phyloP scores from a whole-genome alignment of 2,113 vertebrate genomes.

The Cisticola juncidis region DNA sequence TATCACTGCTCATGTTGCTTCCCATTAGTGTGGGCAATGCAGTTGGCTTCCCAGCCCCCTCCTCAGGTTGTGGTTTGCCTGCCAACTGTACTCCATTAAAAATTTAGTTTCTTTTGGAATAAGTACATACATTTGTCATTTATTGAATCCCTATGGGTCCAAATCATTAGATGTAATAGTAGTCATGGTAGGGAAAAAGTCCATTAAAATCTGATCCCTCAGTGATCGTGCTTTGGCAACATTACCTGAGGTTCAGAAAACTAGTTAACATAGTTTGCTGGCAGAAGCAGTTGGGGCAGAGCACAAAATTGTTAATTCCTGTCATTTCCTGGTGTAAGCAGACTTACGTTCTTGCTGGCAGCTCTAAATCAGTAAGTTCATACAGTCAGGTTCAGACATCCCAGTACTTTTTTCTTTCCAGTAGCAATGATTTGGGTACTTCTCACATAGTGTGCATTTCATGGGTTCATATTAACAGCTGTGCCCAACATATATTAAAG shows the following conservation, averaged over 20 bases:
- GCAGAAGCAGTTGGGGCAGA: neutral
- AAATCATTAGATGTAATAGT: slow-evolving; percentile 10
- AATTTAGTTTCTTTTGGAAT: slow-evolving; percentile 33
- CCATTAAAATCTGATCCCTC: slow-evolving; percentile 2
- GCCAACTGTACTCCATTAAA: slow-evolving; percentile 41
- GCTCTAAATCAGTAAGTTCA: neutral
- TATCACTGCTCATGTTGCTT: slow-evolving; percentile 31
- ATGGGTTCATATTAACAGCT: neutral
- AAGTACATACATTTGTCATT: slow-evolving; percentile 8
- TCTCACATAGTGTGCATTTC: neutral
- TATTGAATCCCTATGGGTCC: neutral
- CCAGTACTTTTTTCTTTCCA: neutral
- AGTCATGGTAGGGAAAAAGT: neutral
- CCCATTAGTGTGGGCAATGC: slow-evolving; percentile 16
- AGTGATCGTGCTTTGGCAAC: neutral
- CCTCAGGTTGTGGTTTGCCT: neutral
- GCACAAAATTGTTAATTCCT: neutral
- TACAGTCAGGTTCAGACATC: neutral
- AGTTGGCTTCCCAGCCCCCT: neutral
- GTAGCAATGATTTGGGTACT: neutral
- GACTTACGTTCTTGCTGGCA: neutral
- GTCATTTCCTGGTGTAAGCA: neutral
- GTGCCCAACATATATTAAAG: neutral
- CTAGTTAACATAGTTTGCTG: neutral
- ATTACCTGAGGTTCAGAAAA: neutral